phyloP scores from a whole-genome alignment of 1,140 invertebrate genomes.

The Drosophila simulans region DNA sequence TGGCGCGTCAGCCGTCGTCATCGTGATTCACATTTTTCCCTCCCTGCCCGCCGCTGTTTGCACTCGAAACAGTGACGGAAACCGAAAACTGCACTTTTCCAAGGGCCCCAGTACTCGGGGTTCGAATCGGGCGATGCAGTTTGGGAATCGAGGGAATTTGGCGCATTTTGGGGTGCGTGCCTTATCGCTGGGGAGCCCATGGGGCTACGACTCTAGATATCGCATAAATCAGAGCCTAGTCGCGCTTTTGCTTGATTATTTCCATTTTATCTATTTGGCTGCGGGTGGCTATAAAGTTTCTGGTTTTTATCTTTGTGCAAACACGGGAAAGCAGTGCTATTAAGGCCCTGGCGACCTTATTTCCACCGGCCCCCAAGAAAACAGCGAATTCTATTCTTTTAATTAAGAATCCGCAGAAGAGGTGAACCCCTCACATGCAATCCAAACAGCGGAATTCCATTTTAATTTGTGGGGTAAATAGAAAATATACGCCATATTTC shows the following conservation, averaged over 20 bases:
- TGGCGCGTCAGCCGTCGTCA: conserved; percentile 37
- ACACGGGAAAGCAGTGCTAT: conserved; percentile 61
- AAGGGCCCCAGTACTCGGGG: conserved; percentile 11
- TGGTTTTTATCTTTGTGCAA: conserved; percentile 75
- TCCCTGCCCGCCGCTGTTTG: background rate
- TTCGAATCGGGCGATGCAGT: conserved; percentile 37
- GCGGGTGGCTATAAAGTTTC: conserved; percentile 71
- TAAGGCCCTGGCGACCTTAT: conserved; percentile 76
- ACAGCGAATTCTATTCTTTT: conserved; percentile 51
- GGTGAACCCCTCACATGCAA: background rate
- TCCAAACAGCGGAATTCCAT: background rate
- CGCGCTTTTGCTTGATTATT: conserved; percentile 66
- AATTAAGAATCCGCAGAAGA: conserved; percentile 37
- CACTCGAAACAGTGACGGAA: conserved; percentile 7
- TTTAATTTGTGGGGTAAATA: background rate
- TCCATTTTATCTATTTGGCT: conserved; percentile 74
- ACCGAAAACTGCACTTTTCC: conserved; percentile 54
- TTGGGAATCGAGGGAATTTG: conserved; percentile 20
- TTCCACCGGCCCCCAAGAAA: conserved; percentile 42
- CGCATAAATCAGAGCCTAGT: conserved; percentile 78
- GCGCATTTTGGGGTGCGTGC: conserved; percentile 62
- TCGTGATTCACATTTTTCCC: conserved; percentile 57
- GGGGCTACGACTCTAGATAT: conserved; percentile 63
- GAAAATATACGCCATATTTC: background rate
- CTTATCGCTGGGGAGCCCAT: conserved; percentile 55